A percentile compares a stretch with the other conserved stretches of the same genome.
phyloP scores from a whole-genome alignment of 2,113 vertebrate genomes.

The Antechinus stuartii region DNA sequence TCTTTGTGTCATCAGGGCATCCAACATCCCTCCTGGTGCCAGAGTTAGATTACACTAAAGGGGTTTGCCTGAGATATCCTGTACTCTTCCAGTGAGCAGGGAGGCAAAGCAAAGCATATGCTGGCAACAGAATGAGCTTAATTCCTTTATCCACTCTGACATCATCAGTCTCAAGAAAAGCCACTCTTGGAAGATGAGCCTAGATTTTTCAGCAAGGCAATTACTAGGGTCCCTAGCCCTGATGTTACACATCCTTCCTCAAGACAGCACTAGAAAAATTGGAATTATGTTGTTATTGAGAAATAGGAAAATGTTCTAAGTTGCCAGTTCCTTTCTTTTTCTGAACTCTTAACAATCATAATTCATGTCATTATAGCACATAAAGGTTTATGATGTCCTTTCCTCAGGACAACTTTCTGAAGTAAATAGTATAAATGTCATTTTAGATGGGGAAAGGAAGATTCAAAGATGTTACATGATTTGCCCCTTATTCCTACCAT shows the following conservation, averaged over 20 bases:
- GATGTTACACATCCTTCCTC: not conserved
- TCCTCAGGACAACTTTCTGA: not conserved
- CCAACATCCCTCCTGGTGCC: not conserved
- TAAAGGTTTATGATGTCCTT: not conserved
- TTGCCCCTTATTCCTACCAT: not conserved
- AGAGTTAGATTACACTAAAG: not conserved
- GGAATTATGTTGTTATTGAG: not conserved
- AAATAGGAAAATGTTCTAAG: not conserved
- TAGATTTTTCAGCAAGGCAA: not conserved
- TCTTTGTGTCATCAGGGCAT: not conserved
- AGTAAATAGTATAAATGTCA: not conserved
- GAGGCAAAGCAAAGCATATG: not conserved
- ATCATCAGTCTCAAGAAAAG: accelerated
- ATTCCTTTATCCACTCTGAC: not conserved
- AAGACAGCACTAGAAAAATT: not conserved
- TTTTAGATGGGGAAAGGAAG: not conserved
- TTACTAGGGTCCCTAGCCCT: not conserved
- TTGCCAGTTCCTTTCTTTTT: not conserved
- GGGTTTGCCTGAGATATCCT: not conserved
- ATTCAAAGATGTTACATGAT: not conserved
- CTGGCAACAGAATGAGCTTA: not conserved
- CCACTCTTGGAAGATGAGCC: not conserved
- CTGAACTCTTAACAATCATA: not conserved
- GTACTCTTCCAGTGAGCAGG: not conserved
- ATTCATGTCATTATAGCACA: not conserved